phyloP scores from a whole-genome alignment of 2,888 invertebrate genomes.

The Fissipunctia ypsillon region DNA sequence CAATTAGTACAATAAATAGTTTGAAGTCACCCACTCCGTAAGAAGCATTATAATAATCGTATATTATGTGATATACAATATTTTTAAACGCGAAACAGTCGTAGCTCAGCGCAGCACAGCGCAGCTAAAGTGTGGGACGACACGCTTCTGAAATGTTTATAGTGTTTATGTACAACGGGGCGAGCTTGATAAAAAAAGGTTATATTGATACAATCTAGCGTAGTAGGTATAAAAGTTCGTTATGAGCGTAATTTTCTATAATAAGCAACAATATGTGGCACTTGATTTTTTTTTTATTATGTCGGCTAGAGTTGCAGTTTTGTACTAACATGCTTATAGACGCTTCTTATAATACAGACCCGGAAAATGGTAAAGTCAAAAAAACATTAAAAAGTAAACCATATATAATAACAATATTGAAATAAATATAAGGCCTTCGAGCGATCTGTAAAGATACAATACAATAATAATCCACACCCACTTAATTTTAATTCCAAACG shows the following conservation, averaged over 20 bases:
- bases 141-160: conserved; percentile 70
- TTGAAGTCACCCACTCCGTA: conserved; percentile 78
- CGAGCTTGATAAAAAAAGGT: conserved; percentile 32
- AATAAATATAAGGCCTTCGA: neutral
- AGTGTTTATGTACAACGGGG: conserved; percentile 38
- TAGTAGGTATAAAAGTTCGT: conserved; percentile 5
- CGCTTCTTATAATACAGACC: neutral
- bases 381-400: neutral
- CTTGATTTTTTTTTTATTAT: neutral
- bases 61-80: conserved; percentile 87
- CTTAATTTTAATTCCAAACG: neutral
- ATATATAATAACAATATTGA: neutral
- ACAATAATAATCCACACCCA: neutral
- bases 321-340: neutral
- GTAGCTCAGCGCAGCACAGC: conserved; percentile 72
- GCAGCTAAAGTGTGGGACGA: conserved; percentile 72
- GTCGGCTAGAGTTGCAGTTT: neutral
- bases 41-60: conserved; percentile 86
- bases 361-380: neutral
- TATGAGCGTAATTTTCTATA: conserved; percentile 7
- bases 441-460: neutral
- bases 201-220: conserved; percentile 39
- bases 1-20: conserved; percentile 88
- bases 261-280: neutral
- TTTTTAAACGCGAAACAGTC: conserved; percentile 84